Evolutionary conservation across 2,888 invertebrate species (phyloP).

Genomic region (Sarcophaga subvicina): DNA sequence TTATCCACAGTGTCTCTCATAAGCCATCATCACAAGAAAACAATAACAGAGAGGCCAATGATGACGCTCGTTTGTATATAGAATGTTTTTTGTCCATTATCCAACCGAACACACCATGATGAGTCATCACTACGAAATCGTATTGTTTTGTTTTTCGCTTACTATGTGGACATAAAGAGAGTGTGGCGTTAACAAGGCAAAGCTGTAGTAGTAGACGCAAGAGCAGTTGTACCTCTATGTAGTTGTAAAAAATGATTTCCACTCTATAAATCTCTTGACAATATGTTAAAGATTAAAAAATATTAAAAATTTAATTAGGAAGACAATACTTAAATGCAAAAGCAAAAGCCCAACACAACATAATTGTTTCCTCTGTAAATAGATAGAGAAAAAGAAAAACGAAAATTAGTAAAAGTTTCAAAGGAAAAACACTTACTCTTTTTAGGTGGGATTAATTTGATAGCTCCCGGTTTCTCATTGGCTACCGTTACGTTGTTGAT

Average conservation of each 20-base stretch:
- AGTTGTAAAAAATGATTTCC: constrained; percentile 20
- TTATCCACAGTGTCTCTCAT: constrained; percentile 53
- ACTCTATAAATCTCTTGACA: constrained; percentile 34
- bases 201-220: constrained; percentile 21
- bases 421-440: constrained; percentile 90
- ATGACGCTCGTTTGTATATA: constrained; percentile 43
- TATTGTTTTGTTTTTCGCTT: constrained; percentile 28
- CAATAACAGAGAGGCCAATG: constrained; percentile 35
- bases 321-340: constrained; percentile 65
- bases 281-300: constrained; percentile 44
- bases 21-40: constrained; percentile 37
- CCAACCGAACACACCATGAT: constrained; percentile 52
- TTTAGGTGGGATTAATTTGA: constrained; percentile 93
- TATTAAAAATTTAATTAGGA: constrained; percentile 39
- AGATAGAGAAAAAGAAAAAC: constrained; percentile 65
- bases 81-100: constrained; percentile 53
- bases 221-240: constrained; percentile 16
- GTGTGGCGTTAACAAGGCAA: constrained; percentile 28
- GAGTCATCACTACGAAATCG: constrained; percentile 47
- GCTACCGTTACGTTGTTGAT: constrained; percentile 81
- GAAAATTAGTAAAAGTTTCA: constrained; percentile 73
- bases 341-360: constrained; percentile 69
- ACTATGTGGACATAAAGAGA: constrained; percentile 11
- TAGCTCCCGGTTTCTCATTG: constrained; percentile 89
- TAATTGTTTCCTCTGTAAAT: constrained; percentile 69